Base-by-base conservation (phyloP, 2,797 vertebrate species). In the Potorous gilbertii region DNA sequence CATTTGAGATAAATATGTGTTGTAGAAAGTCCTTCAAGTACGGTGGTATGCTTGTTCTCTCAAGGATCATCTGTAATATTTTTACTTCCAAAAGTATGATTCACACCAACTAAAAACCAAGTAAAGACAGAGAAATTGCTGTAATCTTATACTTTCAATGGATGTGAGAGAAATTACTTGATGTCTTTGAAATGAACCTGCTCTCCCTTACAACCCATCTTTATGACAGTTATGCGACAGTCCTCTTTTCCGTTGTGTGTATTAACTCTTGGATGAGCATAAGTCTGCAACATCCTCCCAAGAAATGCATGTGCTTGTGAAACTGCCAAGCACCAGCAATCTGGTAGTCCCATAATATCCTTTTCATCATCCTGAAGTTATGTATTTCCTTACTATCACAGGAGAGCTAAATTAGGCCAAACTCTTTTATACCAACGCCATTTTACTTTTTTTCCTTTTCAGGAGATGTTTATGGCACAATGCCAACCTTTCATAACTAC, bases 71-170 rank as follows among this genome's bases (percentile, higher is more conserved):
- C 40, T 46, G 74, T 90, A 21, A 2, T 24, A 89, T 56, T 92
- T 29, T 94, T 96, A 92, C 62, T 96, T 95, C 89, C 1, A 94
- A 91, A 92, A 93, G 52, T 66, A 91, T 56, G 94, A 90, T 94
- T 93, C 90, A 93, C 95, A 95, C 92, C 81, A 92, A 95, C 54
- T 5, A 40, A 40, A 91, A 81, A 66, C 6, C 29, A 92, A 96
- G 14, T 55, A 28, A 90, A 54, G 66, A 90, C 56, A 59, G 93
- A 90, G 21, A 66, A 56, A 54, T 1, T 90, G 28, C 62, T 94
- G 0, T 57, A 50, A 94, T 92, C 94, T 55, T 91, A 92, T n/a
- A 31, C 24, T 74, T 95, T 89, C 91, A 89, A 0, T n/a, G 34
- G 54, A 31, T 50, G 34, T 59, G 40, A 91, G 81, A 92, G 87